Percentiles rank a stretch among this genome's conserved stretches.
phyloP scores from a whole-genome alignment of 1,140 invertebrate species.

The Sarcophaga peregrina region DNA sequence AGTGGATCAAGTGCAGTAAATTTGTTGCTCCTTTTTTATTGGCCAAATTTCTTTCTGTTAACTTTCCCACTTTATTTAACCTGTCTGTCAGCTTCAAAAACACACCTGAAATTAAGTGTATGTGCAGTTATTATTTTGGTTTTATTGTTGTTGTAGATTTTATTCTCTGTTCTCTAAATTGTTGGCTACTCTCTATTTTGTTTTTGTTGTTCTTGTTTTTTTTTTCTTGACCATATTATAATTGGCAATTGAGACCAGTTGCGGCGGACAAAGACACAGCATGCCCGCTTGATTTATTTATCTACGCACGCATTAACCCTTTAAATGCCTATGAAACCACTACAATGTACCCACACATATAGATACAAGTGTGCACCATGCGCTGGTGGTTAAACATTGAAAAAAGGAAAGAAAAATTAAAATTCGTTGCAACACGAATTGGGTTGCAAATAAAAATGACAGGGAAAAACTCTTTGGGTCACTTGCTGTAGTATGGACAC shows the following conservation, averaged over 20 bases:
- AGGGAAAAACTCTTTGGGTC: slow-evolving; percentile 37
- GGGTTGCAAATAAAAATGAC: background rate
- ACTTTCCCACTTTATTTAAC: no score
- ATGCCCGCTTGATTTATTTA: slow-evolving; percentile 27
- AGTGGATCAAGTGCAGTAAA: no score
- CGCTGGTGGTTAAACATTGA: no score
- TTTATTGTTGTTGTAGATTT: background rate
- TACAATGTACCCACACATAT: background rate
- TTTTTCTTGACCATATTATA: slow-evolving; percentile 29
- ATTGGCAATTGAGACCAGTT: slow-evolving; percentile 23
- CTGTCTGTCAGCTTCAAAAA: background rate
- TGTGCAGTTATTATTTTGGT: no score
- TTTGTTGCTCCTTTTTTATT: no score
- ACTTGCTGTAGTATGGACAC: background rate
- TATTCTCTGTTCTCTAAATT: background rate
- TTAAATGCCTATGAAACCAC: background rate
- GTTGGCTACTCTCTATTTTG: background rate
- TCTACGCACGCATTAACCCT: slow-evolving; percentile 12
- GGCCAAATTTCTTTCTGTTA: no score
- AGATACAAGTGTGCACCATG: background rate
- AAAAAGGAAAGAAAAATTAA: background rate
- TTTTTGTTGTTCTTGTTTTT: no score
- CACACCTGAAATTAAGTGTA: slow-evolving; percentile 13
- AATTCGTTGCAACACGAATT: background rate
- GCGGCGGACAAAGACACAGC: background rate